phyloP scores from a whole-genome alignment of 37 sponge, comb jelly and placozoan genomes.

The Dysidea cf. avara region DNA sequence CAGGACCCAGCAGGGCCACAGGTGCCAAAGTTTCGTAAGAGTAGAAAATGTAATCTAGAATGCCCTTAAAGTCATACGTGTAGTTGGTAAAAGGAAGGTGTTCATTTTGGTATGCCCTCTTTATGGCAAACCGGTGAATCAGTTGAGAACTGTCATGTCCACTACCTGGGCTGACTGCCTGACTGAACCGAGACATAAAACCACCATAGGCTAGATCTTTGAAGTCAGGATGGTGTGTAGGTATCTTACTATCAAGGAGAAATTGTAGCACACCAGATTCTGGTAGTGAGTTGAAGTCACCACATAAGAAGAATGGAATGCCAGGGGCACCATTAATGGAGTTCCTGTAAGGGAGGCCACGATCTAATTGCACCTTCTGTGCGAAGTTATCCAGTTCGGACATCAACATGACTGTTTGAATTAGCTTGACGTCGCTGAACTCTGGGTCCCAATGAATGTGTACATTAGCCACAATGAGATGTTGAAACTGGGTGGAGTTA shows the following conservation, averaged over 20 bases:
- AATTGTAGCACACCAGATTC: conserved; percentile 94
- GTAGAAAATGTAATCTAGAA: conserved; percentile 94
- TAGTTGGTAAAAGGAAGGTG: conserved; percentile 84
- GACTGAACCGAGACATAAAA: conserved; percentile 61
- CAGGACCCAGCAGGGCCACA: conserved; percentile 72
- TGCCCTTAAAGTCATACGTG: conserved; percentile 95
- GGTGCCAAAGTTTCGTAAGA: conserved; percentile 64
- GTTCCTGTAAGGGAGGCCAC: conserved; percentile 55
- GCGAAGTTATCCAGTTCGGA: conserved; percentile 63
- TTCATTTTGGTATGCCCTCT: conserved; percentile 57
- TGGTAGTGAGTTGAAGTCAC: conserved; percentile 96
- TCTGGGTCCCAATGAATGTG: conserved; percentile 99
- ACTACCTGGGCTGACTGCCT: conserved; percentile 29
- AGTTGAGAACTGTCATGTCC: conserved; percentile 65
- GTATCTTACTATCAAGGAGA: conserved; percentile 67
- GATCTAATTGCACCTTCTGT: conserved; percentile 54
- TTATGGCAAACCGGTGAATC: conserved; percentile 80
- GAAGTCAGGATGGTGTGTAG: conserved; percentile 79
- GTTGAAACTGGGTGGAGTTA: conserved; percentile 22
- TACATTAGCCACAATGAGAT: conserved; percentile 85
- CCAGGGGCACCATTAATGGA: conserved; percentile 49
- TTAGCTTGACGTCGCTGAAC: conserved; percentile 91
- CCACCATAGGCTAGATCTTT: conserved; percentile 77
- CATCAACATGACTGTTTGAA: conserved; percentile 85
- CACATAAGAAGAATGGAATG: conserved; percentile 85